Conservation (phyloP, 2,113 vertebrate species). For the Heloderma charlesbogerti region DNA sequence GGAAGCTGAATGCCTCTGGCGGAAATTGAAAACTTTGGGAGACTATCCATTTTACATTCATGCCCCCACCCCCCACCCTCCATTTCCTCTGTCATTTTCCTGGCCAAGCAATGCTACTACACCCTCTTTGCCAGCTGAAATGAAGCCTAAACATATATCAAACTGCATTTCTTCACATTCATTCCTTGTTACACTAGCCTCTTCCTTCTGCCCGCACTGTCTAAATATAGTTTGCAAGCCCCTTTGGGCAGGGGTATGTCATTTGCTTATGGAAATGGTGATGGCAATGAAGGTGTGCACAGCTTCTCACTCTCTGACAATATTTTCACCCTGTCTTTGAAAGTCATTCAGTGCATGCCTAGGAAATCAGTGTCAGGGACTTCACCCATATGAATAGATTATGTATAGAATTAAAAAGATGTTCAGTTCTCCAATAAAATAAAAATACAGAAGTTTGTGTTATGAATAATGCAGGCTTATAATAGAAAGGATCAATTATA, state of each 20-base stretch:
- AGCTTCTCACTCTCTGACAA: not conserved
- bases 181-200: not conserved
- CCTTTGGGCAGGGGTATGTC: not conserved
- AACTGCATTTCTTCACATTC: not conserved
- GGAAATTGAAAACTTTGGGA: not conserved
- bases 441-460: conserved; percentile 38
- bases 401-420: conserved; percentile 50
- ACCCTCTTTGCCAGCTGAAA: not conserved
- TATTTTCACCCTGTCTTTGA: not conserved
- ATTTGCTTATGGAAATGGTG: not conserved
- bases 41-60: not conserved
- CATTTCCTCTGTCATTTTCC: not conserved
- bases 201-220: not conserved
- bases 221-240: not conserved
- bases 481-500: conserved; percentile 70
- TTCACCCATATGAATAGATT: conserved; percentile 51
- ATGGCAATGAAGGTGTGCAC: no score
- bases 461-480: conserved; percentile 60
- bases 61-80: not conserved
- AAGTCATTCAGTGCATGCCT: conserved; percentile 38
- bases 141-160: not conserved
- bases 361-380: conserved; percentile 44
- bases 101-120: not conserved
- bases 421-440: conserved; percentile 57
- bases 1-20: not conserved